Base-by-base conservation (phyloP, 2,113 vertebrate genomes). In the Cephalopterus ornatus region DNA sequence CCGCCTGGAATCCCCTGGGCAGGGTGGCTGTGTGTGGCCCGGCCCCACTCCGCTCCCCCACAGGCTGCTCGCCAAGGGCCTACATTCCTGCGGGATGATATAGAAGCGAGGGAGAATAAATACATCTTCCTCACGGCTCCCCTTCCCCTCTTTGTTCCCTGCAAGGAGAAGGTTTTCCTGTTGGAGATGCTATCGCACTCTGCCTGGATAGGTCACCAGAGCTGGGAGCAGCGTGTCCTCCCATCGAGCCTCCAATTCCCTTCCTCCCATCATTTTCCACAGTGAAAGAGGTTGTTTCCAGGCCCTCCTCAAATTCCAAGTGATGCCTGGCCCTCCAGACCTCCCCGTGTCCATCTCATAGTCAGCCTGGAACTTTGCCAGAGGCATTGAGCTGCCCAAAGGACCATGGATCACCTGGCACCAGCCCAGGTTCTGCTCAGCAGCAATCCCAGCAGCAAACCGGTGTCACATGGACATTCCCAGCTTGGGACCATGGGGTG, bases 141-240 rank as follows among this genome's bases (percentile, higher is more conserved):
- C 42, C 94, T 96, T 74, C 78, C 89, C 81, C 92, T 97, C 95
- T 98, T 98, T 97, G 97, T 98, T 97, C 96, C 94, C 90, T 80
- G 87, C 46, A 95, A 97, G 93, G 77, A 95, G 97, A 91, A 96
- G n/a, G 94, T 96, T 98, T 96, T 98, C 98, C 98, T 98, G 95
- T 94, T 66, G 41, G 63, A 79, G 50, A 97, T 93, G 96, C 97
- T 98, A 98, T 98, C 97, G 32, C 96, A 97, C 97, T 97, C 97
- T 46, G 90, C 88, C 97, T 49, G 79, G 87, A 84, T 85, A 88
- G 65, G 92, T 78, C 94, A 75, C 94, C 80, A 92, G 44, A 35
- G 94, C 92, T 95, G 80, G 94, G 93, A 95, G 79, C 59, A 18
- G 65, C 12, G 81, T 20, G 46, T 85, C 71, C 92, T 95, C 91